Percentiles rank a stretch among this genome's conserved stretches.
These are phyloP conservation scores for Xenopus borealis DNA, from an alignment of 2,113 vertebrate genomes.

Conservation along the genomic window DNA sequence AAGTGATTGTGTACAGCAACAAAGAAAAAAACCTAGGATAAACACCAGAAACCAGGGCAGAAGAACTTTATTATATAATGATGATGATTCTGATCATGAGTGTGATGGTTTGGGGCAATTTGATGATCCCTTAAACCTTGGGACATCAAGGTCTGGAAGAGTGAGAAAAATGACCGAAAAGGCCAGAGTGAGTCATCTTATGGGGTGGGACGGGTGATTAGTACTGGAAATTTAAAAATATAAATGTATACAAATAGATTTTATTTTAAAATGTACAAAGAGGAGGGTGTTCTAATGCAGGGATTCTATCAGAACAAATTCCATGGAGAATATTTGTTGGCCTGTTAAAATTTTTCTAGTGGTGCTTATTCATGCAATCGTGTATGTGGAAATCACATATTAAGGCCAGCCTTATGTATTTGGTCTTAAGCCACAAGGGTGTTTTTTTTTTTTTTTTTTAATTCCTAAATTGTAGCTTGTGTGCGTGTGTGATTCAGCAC, in stretches of 20 bases:
- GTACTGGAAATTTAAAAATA: slow-evolving; percentile 38
- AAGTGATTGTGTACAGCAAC: slow-evolving; percentile 53
- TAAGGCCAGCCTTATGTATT: slow-evolving; percentile 69
- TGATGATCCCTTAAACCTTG: slow-evolving; percentile 93
- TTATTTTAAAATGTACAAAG: slow-evolving; percentile 39
- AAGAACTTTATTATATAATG: slow-evolving; percentile 88
- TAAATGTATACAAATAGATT: neutral
- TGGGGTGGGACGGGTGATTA: slow-evolving; percentile 96
- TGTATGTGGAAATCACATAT: slow-evolving; percentile 58
- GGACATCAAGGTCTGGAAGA: slow-evolving; percentile 91
- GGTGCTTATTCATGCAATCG: slow-evolving; percentile 84
- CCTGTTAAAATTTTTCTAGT: slow-evolving; percentile 72
- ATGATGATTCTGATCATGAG: slow-evolving; percentile 84
- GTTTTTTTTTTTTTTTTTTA: slow-evolving; percentile 46
- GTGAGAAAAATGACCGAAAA: slow-evolving; percentile 98
- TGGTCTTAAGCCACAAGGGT: slow-evolving; percentile 65
- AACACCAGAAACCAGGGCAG: slow-evolving; percentile 94
- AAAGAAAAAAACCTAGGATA: slow-evolving; percentile 73
- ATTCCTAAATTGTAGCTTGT: slow-evolving; percentile 49
- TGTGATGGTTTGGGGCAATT: slow-evolving; percentile 79
- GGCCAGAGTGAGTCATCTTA: slow-evolving; percentile 96
- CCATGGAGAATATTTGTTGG: slow-evolving; percentile 71
- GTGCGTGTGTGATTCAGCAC: slow-evolving; percentile 69
- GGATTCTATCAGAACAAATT: slow-evolving; percentile 83
- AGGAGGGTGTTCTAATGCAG: slow-evolving; percentile 86